Percentiles rank a stretch among this genome's conserved stretches.
phyloP scores from a whole-genome alignment of 2,113 vertebrate genomes.

The Poecilia latipinna region DNA sequence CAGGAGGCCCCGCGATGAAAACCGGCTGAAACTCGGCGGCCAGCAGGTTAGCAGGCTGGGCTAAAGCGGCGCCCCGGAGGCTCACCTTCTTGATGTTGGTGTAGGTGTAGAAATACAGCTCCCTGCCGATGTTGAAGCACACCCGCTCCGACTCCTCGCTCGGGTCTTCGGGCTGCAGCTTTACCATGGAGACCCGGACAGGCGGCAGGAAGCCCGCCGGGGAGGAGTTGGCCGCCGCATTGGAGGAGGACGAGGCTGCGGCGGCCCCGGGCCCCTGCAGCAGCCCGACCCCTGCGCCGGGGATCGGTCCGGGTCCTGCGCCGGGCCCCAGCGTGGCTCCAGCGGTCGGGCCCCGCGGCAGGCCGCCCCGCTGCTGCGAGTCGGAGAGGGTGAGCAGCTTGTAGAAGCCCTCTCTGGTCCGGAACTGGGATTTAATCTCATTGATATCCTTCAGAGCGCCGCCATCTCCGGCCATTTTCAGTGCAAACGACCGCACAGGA shows the following conservation, averaged over 20 bases:
- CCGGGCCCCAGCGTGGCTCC: slow-evolving; percentile 80
- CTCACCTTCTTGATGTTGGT: slow-evolving; percentile 86
- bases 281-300: slow-evolving; percentile 79
- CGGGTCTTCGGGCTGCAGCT: slow-evolving; percentile 87
- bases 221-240: slow-evolving; percentile 79
- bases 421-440: slow-evolving; percentile 93
- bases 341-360: slow-evolving; percentile 80
- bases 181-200: slow-evolving; percentile 90
- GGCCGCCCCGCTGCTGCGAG: slow-evolving; percentile 84
- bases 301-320: slow-evolving; percentile 73
- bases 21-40: not conserved
- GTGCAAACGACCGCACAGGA: slow-evolving; percentile 81
- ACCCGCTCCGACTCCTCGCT: slow-evolving; percentile 88
- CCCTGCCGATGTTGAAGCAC: slow-evolving; percentile 91
- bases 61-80: slow-evolving; percentile 20
- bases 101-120: slow-evolving; percentile 91
- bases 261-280: slow-evolving; percentile 80
- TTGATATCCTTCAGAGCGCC: slow-evolving; percentile 87
- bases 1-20: not conserved
- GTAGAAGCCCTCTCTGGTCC: slow-evolving; percentile 92
- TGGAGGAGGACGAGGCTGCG: slow-evolving; percentile 67
- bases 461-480: slow-evolving; percentile 87
- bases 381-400: slow-evolving; percentile 89
- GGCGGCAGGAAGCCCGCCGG: slow-evolving; percentile 87
- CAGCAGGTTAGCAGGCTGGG: slow-evolving; percentile 30